Evolutionary conservation across 2,113 vertebrate species (phyloP), one percentile per base, ranked within the genome.

Genomic region (Callaeas wilsoni): DNA sequence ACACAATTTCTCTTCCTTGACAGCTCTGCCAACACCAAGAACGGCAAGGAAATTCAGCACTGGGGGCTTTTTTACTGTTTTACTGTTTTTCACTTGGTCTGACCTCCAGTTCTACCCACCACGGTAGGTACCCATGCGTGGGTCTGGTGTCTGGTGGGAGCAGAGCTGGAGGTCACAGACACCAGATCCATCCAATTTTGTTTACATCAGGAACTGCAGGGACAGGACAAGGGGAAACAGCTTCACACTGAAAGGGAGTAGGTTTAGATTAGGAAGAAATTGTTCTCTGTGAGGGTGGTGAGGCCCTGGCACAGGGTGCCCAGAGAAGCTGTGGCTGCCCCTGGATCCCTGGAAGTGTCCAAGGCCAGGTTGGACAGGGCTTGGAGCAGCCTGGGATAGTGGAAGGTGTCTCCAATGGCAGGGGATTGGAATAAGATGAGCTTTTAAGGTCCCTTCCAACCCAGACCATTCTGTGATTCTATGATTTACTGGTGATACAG

Each of bases 71-170:
- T 76, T 81, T 21, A 53, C 29, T 44, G 65, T 65, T 42, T 50
- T 26, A 59, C 5, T 57, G 13, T 6, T 77, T 77, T 52, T 77
- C 0, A 44, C 74, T 64, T 23, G 14, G 20, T 42, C 21, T 79
- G 88, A 68, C 23, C 41, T 53, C 13, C 26, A 59, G 0, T 13
- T 29, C 32, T 23, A 53, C 4, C 30, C 69, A 47, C 19, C 46
- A 44, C 0, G 0, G 17, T 6, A 59, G 53, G 26, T 59, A 32
- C 26, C n/a, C 17, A 37, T 1, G 23, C 14, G 33, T 60, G 33
- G 33, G 27, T 19, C 27, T 23, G 39, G 22, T 20, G 27, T 19
- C 27, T 23, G 39, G 22, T 20, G 23, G 33, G 62, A 50, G 46
- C 55, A 87, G 27, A 87, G 39, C 4, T 33, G 39, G 74, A 87